Percentiles rank a stretch among this genome's conserved stretches.
Evolutionary conservation across 1,140 invertebrate species (phyloP).

Genomic region (Dendroctonus valens): DNA sequence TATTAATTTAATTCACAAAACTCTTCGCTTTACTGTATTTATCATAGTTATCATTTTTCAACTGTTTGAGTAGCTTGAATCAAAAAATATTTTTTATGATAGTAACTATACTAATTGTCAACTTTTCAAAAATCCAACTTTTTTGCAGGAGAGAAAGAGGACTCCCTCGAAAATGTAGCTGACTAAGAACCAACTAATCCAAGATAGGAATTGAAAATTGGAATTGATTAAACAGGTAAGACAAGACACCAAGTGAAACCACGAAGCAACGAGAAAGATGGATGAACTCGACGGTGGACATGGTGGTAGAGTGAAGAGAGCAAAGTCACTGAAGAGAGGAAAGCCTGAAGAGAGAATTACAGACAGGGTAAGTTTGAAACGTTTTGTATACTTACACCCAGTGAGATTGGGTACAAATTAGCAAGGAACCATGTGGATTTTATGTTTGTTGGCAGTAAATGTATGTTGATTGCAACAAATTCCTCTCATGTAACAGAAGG

Average conservation of each 20-base stretch:
- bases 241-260: background rate
- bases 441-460: too few relatives aligned
- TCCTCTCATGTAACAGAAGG: too few relatives aligned
- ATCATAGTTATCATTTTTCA: too few relatives aligned
- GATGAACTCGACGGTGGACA: conserved; percentile 33
- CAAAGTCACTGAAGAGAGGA: conserved; percentile 69
- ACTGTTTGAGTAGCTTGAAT: too few relatives aligned
- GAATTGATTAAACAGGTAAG: conserved; percentile 13
- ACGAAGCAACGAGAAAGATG: conserved; percentile 12
- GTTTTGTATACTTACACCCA: background rate
- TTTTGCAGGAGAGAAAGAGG: conserved; percentile 1
- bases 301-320: conserved; percentile 59
- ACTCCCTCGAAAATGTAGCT: background rate
- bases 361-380: conserved; percentile 64
- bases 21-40: too few relatives aligned
- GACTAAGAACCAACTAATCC: background rate
- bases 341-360: conserved; percentile 69
- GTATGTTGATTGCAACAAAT: too few relatives aligned
- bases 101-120: background rate
- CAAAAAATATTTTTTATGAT: too few relatives aligned
- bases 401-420: background rate
- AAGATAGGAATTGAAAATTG: conserved; percentile 17
- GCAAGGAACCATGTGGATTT: background rate
- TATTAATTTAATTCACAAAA: too few relatives aligned
- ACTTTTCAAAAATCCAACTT: background rate